Evolutionary conservation across 2,113 vertebrate species (phyloP).

Genomic region (Delphinus delphis): DNA sequence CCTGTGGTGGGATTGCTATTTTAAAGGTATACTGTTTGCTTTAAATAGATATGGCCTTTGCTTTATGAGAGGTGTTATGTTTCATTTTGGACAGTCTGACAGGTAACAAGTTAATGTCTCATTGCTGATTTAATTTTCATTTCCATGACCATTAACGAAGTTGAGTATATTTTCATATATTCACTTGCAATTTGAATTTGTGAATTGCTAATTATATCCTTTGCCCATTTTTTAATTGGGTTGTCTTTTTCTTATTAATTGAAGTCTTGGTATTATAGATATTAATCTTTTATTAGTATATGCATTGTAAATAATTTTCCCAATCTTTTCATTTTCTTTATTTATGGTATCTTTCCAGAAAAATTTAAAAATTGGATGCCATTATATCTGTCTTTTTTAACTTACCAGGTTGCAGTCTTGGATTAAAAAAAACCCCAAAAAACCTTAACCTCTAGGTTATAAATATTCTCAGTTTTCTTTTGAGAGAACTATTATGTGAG

Average conservation of each 20-base stretch:
- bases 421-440: neutral
- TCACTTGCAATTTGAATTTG: neutral
- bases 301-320: neutral
- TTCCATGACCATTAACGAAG: neutral
- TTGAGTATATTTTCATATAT: neutral
- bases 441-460: neutral
- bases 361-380: neutral
- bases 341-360: constrained; percentile 6
- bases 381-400: neutral
- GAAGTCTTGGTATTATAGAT: neutral
- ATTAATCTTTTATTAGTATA: neutral
- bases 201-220: neutral
- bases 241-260: neutral
- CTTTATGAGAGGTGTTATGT: neutral
- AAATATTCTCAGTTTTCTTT: constrained; percentile 11
- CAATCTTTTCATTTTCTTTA: neutral
- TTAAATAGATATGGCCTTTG: neutral
- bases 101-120: neutral
- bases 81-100: neutral
- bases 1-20: neutral
- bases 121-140: neutral
- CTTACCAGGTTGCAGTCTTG: neutral
- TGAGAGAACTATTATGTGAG: neutral
- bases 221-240: neutral
- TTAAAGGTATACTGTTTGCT: neutral